These are phyloP conservation scores for Junonia oenone DNA, from an alignment of 2,888 invertebrate species.

Conservation along the genomic window DNA sequence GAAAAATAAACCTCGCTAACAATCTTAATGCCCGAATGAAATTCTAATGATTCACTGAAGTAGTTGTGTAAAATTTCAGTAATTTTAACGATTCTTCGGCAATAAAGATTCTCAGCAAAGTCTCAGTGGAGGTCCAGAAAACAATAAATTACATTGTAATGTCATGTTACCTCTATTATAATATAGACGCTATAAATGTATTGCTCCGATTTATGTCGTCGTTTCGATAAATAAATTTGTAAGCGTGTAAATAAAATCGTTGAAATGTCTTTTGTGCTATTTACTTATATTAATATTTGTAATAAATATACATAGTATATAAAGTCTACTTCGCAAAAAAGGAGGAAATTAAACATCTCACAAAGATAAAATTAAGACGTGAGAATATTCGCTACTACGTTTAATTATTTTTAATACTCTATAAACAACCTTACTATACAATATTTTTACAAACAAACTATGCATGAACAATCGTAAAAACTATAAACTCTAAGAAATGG, in stretches of 20 bases:
- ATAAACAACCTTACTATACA: constrained; percentile 33
- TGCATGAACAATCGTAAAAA: constrained; percentile 59
- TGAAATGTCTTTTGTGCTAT: constrained; percentile 71
- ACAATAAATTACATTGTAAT: constrained; percentile 31
- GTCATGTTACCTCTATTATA: constrained; percentile 28
- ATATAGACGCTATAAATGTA: constrained; percentile 37
- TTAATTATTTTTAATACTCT: constrained; percentile 28
- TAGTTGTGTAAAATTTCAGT: not conserved
- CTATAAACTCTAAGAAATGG: constrained; percentile 67
- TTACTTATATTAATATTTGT: constrained; percentile 53
- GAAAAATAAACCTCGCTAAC: constrained; percentile 43
- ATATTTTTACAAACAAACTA: constrained; percentile 66
- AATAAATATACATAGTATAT: constrained; percentile 63
- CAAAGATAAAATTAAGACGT: constrained; percentile 40
- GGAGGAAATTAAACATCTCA: constrained; percentile 40
- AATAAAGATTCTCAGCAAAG: constrained; percentile 26
- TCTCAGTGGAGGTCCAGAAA: constrained; percentile 32
- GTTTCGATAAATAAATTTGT: constrained; percentile 55
- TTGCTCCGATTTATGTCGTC: constrained; percentile 48
- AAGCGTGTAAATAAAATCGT: constrained; percentile 59
- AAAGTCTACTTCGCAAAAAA: constrained; percentile 49
- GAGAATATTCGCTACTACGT: constrained; percentile 30
- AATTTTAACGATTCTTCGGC: not conserved
- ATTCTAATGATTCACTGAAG: not conserved
- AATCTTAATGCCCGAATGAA: constrained; percentile 19